Conservation (phyloP, 2,113 vertebrate genomes). For the Mesembrinibis cayennensis region DNA sequence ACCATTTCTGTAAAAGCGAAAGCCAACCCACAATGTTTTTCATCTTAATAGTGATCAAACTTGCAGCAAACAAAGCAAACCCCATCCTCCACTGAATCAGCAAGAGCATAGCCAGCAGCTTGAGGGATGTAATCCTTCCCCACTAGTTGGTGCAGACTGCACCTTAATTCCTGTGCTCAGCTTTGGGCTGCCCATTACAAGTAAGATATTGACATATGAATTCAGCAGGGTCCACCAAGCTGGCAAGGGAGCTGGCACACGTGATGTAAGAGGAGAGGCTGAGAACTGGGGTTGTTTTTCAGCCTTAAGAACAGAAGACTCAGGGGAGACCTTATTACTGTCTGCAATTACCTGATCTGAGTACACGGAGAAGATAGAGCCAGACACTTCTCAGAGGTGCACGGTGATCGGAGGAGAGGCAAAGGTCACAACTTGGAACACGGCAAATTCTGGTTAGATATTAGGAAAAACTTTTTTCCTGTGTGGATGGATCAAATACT, state of each 20-base stretch:
- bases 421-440: background rate
- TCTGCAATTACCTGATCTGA: background rate
- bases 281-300: rapidly evolving
- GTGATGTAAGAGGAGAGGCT: background rate
- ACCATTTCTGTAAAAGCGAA: background rate
- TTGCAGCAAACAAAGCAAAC: background rate
- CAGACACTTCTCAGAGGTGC: background rate
- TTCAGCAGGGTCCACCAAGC: background rate
- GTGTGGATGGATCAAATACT: background rate
- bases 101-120: background rate
- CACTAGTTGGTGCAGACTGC: background rate
- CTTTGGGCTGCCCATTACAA: background rate
- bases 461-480: background rate
- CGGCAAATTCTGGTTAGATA: background rate
- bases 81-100: background rate
- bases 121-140: background rate
- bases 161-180: background rate
- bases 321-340: background rate
- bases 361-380: background rate
- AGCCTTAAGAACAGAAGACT: background rate
- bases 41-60: background rate
- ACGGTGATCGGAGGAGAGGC: background rate
- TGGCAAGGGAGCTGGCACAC: background rate
- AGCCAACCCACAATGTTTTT: background rate
- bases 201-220: background rate